Evolutionary conservation across 2,113 vertebrate genomes (phyloP), one percentile per base, ranked within the genome.

Genomic region (Corydoras sp.): DNA sequence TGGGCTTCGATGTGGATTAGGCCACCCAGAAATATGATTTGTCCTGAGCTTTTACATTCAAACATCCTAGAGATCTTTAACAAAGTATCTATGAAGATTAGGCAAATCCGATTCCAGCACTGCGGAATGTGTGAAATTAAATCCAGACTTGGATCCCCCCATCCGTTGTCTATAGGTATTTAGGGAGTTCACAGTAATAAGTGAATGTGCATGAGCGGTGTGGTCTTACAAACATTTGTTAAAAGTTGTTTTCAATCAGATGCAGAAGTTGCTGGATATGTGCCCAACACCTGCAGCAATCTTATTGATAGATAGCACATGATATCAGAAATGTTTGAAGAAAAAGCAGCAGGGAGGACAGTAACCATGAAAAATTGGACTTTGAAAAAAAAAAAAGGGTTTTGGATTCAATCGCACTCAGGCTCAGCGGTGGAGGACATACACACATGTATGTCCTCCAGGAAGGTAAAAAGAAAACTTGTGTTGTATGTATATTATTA

Each of bases 281-380:
- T 68, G 68, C 64, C 69, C 30, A 78, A 78, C 80, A 83, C 83
- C 83, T 85, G 59, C 48, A 67, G 54, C 66, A 73, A 31, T 67
- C 62, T 49, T 3, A 10, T 10, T 29, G 32, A 64, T 32, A 48
- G 7, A 62, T n/a, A 56, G 12, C 54, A 56, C 12, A 10, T 32
- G 29, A 9, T 10, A 61, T 48, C 9, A 59, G 14, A 31, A 48
- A 53, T 43, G 35, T 59, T 58, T 64, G 14, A 51, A 30, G 60
- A 5, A 43, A 55, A 15, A 64, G 29, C 2, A 55, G 3, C 31
- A 13, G 32, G 13, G 24, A 56, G 61, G n/a, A 53, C 58, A 11
- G 12, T 15, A n/a, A 67, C 58, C 43, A 14, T 50, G 2, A 60
- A 53, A 69, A 64, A 29, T 24, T 5, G n/a, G 5, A 14, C 48